Evolutionary conservation across 1,140 invertebrate species (phyloP).

Genomic region (Drosophila sp.): DNA sequence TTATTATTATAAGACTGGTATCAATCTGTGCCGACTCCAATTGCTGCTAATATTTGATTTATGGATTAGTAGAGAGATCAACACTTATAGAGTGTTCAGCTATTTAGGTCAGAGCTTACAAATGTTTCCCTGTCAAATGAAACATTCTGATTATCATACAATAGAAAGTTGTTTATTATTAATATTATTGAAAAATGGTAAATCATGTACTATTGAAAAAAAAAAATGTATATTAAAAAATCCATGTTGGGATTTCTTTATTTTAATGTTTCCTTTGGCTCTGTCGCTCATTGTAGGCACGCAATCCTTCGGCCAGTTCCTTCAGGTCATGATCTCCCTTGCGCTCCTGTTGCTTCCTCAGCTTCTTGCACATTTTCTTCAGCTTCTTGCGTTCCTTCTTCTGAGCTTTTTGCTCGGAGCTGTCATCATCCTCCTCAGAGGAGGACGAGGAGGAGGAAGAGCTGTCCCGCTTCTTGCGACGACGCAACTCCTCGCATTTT

Average conservation of each 20-base stretch:
- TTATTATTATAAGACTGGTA: conserved; percentile 1
- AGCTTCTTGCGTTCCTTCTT: conserved; percentile 74
- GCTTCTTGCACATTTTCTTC: conserved; percentile 73
- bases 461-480: conserved; percentile 56
- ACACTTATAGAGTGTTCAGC: too few relatives aligned
- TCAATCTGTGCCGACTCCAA: background rate
- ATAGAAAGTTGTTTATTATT: conserved; percentile 9
- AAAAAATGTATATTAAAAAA: conserved; percentile 33
- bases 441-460: conserved; percentile 55
- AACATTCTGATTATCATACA: too few relatives aligned
- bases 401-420: conserved; percentile 45
- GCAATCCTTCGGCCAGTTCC: conserved; percentile 56
- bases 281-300: conserved; percentile 28
- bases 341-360: conserved; percentile 54
- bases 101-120: too few relatives aligned
- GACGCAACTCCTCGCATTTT: conserved; percentile 59
- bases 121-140: too few relatives aligned
- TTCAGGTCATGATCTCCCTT: conserved; percentile 8
- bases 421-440: conserved; percentile 65
- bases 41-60: conserved; percentile 16
- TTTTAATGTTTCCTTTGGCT: conserved; percentile 11
- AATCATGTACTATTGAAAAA: too few relatives aligned
- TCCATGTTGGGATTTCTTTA: background rate
- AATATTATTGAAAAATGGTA: too few relatives aligned
- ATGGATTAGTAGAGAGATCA: conserved; percentile 11